Evolutionary conservation across 1,140 invertebrate species (phyloP), one percentile per base, ranked within the genome.

Genomic region (Palaemon carinicauda): DNA sequence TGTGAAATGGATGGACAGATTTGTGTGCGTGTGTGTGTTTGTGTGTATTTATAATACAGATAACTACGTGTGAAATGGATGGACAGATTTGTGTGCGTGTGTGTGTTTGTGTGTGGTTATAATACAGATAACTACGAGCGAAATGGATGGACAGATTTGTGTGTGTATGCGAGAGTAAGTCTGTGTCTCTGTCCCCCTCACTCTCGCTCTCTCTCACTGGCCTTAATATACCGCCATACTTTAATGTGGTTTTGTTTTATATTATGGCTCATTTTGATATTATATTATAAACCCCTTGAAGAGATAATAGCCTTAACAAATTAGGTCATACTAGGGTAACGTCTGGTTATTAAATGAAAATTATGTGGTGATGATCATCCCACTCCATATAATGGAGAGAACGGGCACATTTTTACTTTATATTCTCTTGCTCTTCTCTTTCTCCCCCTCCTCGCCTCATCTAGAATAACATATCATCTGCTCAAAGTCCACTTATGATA

Each of bases 391-490:
- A 41, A 41, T 41, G 41, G 65, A 65, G 60, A 24, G 60, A 69
- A 27, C 53, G 31, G 29, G 80, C 4, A 31, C 41, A 41, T 41
- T 41, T 50, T 75, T 50, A 50, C 73, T 50, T 50, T 75, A 33
- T 50, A 33, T 33, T 41, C 24, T 27, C 21, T 50, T 41, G n/a
- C 41, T 21, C 41, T 31, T 69, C 51, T 60, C 71, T 82, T 56
- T 50, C 69, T 69, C 69, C 24, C 56, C 24, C 56, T 51, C 50
- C 50, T 82, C 60, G 31, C 74, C 77, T 86, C 83, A 86, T 86
- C 77, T 80, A 79, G 82, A 88, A 88, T 88, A 88, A 88, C 87
- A 88, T 88, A 88, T 88, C 87, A 88, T 80, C 82, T 80, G 74
- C 87, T 88, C 87, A 88, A 85, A 88, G 73, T 85, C 82, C 87